These are phyloP conservation scores for Lithobates sylvaticus DNA, from an alignment of 2,797 vertebrate species.

Conservation along the genomic window DNA sequence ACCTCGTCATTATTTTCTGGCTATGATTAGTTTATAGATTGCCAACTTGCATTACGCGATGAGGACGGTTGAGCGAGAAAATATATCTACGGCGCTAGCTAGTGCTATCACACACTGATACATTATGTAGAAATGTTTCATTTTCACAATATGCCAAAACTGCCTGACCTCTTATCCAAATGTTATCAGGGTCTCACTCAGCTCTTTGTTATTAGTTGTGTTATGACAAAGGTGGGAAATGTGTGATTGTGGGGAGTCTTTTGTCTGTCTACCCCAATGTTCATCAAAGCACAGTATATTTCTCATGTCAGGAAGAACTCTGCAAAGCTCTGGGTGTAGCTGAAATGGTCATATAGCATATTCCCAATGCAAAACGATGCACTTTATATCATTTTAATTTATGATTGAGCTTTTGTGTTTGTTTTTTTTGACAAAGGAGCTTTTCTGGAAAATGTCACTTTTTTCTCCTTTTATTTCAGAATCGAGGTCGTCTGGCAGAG, in stretches of 20 bases:
- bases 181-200: not conserved
- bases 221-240: not conserved
- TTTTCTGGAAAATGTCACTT: not conserved
- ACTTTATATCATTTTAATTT: not conserved
- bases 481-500: slow-evolving; percentile 95
- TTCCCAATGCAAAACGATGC: not conserved
- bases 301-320: not conserved
- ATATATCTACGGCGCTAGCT: not conserved
- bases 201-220: not conserved
- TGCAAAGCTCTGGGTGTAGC: not conserved
- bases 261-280: not conserved
- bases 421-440: not conserved
- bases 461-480: slow-evolving; percentile 77
- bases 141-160: not conserved
- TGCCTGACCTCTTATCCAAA: not conserved
- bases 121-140: not conserved
- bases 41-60: slow-evolving; percentile 8
- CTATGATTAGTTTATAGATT: slow-evolving; percentile 17
- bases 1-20: slow-evolving; percentile 20
- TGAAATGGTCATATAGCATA: not conserved
- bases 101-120: not conserved
- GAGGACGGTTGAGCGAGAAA: not conserved
- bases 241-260: not conserved
- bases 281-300: not conserved
- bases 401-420: not conserved